phyloP scores from a whole-genome alignment of 2,113 vertebrate genomes.

The Tupaia chinensis region DNA sequence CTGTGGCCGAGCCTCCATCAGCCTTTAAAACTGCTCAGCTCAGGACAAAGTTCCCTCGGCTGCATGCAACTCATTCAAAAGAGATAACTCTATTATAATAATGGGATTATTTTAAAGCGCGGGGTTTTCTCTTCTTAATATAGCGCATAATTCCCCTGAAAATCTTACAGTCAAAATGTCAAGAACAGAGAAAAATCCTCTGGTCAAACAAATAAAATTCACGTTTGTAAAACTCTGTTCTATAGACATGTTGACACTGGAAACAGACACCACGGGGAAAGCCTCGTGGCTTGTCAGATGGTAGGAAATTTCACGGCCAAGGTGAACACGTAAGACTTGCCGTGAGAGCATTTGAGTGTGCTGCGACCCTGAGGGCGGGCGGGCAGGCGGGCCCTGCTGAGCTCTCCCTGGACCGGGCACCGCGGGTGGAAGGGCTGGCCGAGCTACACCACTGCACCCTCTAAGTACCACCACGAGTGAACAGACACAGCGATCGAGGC shows the following conservation, averaged over 20 bases:
- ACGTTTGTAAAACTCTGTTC: constrained; percentile 3
- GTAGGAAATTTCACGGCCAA: background rate
- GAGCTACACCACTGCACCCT: background rate
- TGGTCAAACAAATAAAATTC: background rate
- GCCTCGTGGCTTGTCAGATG: constrained; percentile 3
- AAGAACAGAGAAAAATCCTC: background rate
- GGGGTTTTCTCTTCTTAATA: constrained; percentile 9
- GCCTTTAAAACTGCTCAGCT: constrained; percentile 77
- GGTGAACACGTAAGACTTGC: background rate
- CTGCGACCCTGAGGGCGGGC: background rate
- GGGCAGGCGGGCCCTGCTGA: background rate
- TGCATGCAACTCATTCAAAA: constrained; percentile 63
- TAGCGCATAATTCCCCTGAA: background rate
- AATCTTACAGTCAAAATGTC: background rate
- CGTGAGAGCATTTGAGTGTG: background rate
- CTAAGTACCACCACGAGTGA: constrained; percentile 25
- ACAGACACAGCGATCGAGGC: constrained; percentile 20
- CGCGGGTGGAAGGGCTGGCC: background rate
- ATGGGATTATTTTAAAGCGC: background rate
- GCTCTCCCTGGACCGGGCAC: too few relatives aligned
- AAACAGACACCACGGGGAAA: background rate
- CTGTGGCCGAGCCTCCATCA: constrained; percentile 34
- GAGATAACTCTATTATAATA: background rate
- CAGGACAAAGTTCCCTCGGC: constrained; percentile 75
- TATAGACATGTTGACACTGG: background rate